Percentiles rank a stretch among this genome's conserved stretches.
Conservation (phyloP, 2,797 vertebrate species). For the Urocyon cinereoargenteus region DNA sequence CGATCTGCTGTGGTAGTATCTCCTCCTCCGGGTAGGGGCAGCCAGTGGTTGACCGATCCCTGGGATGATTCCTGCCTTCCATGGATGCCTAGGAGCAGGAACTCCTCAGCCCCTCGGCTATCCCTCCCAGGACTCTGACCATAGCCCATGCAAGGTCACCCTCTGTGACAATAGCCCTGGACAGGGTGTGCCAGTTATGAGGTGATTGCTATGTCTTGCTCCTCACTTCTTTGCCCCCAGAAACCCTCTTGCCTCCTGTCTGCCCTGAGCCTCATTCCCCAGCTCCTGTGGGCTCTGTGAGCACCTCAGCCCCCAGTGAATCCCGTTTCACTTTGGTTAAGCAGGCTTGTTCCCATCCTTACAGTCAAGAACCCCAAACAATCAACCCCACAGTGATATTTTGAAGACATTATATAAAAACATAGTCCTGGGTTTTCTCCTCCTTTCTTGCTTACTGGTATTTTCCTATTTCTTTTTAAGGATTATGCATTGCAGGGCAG, state of each 20-base stretch:
- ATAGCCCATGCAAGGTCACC: neutral
- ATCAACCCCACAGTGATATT: neutral
- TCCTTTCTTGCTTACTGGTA: neutral
- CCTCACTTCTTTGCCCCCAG: neutral
- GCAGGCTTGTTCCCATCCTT: neutral
- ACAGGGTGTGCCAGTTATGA: too few relatives aligned
- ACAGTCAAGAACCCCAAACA: neutral
- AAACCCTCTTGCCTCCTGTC: neutral
- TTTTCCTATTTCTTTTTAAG: neutral
- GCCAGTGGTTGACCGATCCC: neutral
- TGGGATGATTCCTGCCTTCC: neutral
- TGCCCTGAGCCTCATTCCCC: neutral
- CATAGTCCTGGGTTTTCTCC: neutral
- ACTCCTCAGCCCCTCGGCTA: neutral
- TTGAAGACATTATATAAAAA: neutral
- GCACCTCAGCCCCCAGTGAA: neutral
- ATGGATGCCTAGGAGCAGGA: too few relatives aligned
- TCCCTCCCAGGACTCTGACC: neutral
- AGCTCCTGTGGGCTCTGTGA: neutral
- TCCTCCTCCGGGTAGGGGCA: neutral
- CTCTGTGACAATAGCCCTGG: fast-evolving
- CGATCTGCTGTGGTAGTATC: neutral
- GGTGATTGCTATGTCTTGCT: neutral
- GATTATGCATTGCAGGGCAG: neutral
- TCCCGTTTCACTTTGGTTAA: neutral